Percentiles rank a stretch among this genome's conserved stretches.
phyloP scores from a whole-genome alignment of 2,797 vertebrate species.

The Manis pentadactyla region DNA sequence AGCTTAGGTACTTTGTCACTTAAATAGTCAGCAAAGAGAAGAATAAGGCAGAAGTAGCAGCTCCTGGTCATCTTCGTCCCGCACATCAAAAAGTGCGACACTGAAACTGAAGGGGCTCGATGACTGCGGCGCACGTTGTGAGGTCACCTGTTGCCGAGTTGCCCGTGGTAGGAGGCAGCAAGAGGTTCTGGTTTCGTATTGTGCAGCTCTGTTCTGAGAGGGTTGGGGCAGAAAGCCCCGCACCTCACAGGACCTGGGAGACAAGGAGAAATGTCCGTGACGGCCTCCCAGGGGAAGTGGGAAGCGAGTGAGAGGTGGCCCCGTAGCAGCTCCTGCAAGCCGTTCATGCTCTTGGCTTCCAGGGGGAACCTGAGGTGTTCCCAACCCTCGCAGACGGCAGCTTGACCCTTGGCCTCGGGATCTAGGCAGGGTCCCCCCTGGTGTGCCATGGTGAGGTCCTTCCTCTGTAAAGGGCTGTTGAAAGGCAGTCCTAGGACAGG shows the following conservation, averaged over 20 bases:
- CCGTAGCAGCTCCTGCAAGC: neutral
- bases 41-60: neutral
- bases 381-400: neutral
- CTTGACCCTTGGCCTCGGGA: neutral
- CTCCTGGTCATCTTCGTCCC: neutral
- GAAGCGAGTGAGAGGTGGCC: neutral
- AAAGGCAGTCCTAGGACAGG: neutral
- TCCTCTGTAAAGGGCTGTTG: neutral
- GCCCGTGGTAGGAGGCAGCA: neutral
- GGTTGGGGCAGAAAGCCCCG: neutral
- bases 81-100: neutral
- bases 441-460: neutral
- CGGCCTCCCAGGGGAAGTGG: neutral
- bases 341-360: neutral
- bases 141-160: neutral
- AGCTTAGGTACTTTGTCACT: neutral
- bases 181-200: neutral
- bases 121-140: rapidly evolving
- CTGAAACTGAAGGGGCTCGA: neutral
- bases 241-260: neutral
- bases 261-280: neutral
- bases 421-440: neutral
- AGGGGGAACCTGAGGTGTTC: neutral
- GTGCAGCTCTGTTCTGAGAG: neutral
- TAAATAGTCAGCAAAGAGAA: neutral